These are phyloP conservation scores for Orestias chungarensis DNA, from an alignment of 2,797 vertebrate species.

Conservation along the genomic window DNA sequence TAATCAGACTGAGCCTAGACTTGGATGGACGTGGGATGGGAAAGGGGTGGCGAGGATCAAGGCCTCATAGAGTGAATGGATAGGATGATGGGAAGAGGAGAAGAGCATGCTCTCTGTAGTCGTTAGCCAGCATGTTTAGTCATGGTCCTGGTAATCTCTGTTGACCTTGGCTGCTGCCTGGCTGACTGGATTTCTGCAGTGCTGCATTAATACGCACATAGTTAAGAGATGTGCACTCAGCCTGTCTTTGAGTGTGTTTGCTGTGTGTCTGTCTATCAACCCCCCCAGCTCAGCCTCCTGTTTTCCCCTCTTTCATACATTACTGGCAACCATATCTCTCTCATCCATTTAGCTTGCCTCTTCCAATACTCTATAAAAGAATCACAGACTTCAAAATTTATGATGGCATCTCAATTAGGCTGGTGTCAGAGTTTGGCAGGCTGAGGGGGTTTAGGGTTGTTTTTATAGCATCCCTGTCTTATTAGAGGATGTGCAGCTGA, in stretches of 20 bases:
- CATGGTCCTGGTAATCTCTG: slow-evolving; percentile 74
- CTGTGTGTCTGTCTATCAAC: slow-evolving; percentile 8
- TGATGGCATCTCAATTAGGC: slow-evolving; percentile 58
- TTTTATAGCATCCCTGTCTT: slow-evolving; percentile 60
- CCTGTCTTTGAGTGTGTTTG: slow-evolving; percentile 46
- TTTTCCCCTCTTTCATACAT: slow-evolving; percentile 39
- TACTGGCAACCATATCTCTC: slow-evolving; percentile 46
- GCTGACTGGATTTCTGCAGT: slow-evolving; percentile 61
- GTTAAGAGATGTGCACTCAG: slow-evolving; percentile 54
- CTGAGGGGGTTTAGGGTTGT: slow-evolving; percentile 62
- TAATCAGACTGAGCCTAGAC: slow-evolving; percentile 36
- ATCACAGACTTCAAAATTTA: slow-evolving; percentile 66
- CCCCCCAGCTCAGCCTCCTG: not conserved
- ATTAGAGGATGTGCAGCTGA: slow-evolving; percentile 56
- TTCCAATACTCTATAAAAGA: slow-evolving; percentile 65
- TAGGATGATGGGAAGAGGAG: slow-evolving; percentile 26
- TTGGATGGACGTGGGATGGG: not conserved
- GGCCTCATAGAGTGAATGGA: slow-evolving; percentile 11
- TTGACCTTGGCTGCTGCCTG: slow-evolving; percentile 71
- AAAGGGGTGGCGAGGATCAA: slow-evolving; percentile 9
- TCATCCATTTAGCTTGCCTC: slow-evolving; percentile 58
- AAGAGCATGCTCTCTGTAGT: slow-evolving; percentile 43
- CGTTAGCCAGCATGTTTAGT: slow-evolving; percentile 57
- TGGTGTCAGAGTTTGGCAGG: slow-evolving; percentile 65
- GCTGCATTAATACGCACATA: slow-evolving; percentile 61